A percentile compares a stretch with the other conserved stretches of the same genome.
phyloP scores from a whole-genome alignment of 1,140 invertebrate genomes.

The Euglossa dilemma region DNA sequence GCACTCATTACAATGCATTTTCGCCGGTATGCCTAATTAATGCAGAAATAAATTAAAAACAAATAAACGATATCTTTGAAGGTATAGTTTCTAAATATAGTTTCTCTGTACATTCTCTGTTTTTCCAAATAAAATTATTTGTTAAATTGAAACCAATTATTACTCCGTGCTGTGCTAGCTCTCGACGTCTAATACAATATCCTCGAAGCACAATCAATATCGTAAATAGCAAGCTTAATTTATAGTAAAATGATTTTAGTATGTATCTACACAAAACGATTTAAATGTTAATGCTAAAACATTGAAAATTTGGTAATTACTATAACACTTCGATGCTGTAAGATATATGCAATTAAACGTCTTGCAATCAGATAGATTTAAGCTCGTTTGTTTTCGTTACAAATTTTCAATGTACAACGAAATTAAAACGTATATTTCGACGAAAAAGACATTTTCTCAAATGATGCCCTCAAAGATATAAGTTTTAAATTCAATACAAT shows the following conservation, averaged over 20 bases:
- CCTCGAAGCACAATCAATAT: constrained; percentile 34
- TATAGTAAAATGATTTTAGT: constrained; percentile 25
- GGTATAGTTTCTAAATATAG: constrained; percentile 1
- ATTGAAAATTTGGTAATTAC: constrained; percentile 30
- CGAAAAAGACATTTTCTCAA: neutral
- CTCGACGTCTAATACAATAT: constrained; percentile 45
- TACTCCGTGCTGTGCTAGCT: constrained; percentile 64
- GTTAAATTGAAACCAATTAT: constrained; percentile 1
- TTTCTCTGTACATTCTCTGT: neutral
- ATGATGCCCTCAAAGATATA: constrained; percentile 44
- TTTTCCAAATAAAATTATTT: neutral
- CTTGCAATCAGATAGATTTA: too few relatives aligned
- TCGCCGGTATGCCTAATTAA: neutral
- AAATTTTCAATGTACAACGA: constrained; percentile 30
- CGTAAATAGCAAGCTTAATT: constrained; percentile 41
- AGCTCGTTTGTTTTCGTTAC: neutral
- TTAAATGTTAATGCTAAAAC: constrained; percentile 9
- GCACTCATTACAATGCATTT: neutral
- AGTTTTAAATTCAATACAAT: neutral
- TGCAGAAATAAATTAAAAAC: neutral
- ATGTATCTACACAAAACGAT: constrained; percentile 4
- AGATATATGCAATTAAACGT: neutral
- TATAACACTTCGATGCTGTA: neutral
- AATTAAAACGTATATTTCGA: constrained; percentile 8
- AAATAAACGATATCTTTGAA: constrained; percentile 44